A percentile compares a stretch with the other conserved stretches of the same genome.
Evolutionary conservation across 2,797 vertebrate genomes (phyloP).

Genomic region (Sarcophilus harrisii): DNA sequence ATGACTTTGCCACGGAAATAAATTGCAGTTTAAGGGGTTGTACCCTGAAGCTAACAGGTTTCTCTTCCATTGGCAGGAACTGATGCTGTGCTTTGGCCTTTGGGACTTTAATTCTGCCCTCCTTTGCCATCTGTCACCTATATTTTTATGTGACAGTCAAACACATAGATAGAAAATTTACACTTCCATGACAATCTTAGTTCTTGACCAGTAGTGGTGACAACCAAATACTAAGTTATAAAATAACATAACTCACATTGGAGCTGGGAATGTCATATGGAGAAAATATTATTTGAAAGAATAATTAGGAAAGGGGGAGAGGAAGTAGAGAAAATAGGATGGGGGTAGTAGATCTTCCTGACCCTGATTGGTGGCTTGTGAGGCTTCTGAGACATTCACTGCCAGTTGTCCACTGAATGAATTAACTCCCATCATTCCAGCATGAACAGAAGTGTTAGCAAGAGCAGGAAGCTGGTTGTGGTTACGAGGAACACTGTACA

Average conservation of each 20-base stretch:
- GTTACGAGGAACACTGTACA: slow-evolving; percentile 96
- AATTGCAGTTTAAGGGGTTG: slow-evolving; percentile 64
- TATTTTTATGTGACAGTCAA: slow-evolving; percentile 51
- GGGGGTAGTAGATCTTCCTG: slow-evolving; percentile 77
- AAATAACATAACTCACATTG: neutral
- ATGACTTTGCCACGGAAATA: slow-evolving; percentile 77
- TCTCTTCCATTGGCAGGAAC: slow-evolving; percentile 46
- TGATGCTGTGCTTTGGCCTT: slow-evolving; percentile 44
- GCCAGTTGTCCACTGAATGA: slow-evolving; percentile 97
- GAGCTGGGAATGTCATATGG: neutral
- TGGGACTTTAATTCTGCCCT: slow-evolving; percentile 67
- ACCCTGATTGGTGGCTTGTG: slow-evolving; percentile 97
- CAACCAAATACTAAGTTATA: neutral
- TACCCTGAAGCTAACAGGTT: slow-evolving; percentile 61
- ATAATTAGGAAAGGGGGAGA: slow-evolving; percentile 7
- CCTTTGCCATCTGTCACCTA: slow-evolving; percentile 49
- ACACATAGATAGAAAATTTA: neutral
- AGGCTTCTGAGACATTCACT: slow-evolving; percentile 96
- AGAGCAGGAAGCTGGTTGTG: slow-evolving; percentile 95
- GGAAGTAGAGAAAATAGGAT: neutral
- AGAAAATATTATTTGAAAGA: neutral
- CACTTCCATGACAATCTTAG: neutral
- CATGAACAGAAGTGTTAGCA: slow-evolving; percentile 93
- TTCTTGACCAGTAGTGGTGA: neutral
- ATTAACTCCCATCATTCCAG: slow-evolving; percentile 97